Base-by-base conservation (phyloP, 2,888 invertebrate genomes). In the Drosophila suboccidentalis region DNA sequence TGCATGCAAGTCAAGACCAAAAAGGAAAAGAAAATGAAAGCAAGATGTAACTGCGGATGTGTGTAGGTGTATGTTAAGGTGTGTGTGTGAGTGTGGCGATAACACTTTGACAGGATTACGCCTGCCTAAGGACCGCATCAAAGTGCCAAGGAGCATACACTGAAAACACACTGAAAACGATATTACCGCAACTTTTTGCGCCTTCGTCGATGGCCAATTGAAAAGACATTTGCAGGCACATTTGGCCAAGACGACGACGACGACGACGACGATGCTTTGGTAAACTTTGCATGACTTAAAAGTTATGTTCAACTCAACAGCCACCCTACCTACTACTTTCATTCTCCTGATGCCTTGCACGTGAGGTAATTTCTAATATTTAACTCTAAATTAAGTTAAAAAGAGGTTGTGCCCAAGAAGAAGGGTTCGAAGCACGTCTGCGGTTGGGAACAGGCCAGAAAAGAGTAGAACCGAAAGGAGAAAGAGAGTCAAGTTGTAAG, bases 341-440 rank as follows among this genome's bases (percentile, higher is more conserved):
- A 39, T 46, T 43, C 57, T 57, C 38, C 73, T 78, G 75, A 71
- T 74, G 74, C 68, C 57, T 50, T 51, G 83, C 78, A 89, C 89
- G 90, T 89, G 90, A 90, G 88, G 84, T 86, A 89, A 89, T 89
- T 89, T 90, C 79, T 86, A 90, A 90, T 90, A 90, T 84, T 86
- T 88, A 82, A 75, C 83, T 78, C 82, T 76, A 80, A 89, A 89
- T 90, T 83, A 83, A 90, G 88, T 89, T 90, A 74, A 82, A 61
- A 71, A 60, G 54, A 50, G 54, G 51, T 32, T 53, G 49, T 29
- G 34, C 49, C 61, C 29, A 47, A 71, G 29, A 47, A 71, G 29
- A 50, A 70, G 73, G 81, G 73, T 68, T 70, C 63, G 53, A 57
- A 32, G 58, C 73, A 71, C 67, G 67, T 71, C 71, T 82, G 88